Conservation (phyloP, 2,888 invertebrate species). For the Drosophila nigritarsus region DNA sequence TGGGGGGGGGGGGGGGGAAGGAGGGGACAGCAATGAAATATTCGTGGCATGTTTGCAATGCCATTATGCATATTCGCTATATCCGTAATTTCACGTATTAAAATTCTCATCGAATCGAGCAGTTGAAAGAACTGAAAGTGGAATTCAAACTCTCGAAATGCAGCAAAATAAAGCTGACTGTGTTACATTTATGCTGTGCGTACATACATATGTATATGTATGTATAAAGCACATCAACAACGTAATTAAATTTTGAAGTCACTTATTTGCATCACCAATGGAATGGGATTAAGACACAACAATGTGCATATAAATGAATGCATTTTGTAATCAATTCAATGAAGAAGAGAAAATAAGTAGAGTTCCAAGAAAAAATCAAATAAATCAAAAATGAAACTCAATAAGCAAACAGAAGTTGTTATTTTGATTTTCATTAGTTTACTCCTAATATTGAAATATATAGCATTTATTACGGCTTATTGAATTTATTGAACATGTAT, state of each 20-base stretch:
- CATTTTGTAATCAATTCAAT: neutral
- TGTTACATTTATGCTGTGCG: neutral
- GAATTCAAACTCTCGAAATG: neutral
- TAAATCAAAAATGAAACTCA: neutral
- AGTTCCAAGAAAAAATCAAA: neutral
- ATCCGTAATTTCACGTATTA: constrained; percentile 11
- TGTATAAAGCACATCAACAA: neutral
- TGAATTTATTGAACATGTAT: neutral
- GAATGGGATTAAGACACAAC: neutral
- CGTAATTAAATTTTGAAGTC: neutral
- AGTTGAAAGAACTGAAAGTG: neutral
- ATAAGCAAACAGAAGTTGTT: neutral
- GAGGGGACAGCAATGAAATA: constrained; percentile 47
- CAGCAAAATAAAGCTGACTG: neutral
- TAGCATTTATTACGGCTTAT: neutral
- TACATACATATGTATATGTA: no score
- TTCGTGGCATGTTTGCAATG: constrained; percentile 41
- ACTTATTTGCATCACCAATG: constrained; percentile 1
- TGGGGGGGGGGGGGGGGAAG: no score
- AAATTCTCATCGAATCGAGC: neutral
- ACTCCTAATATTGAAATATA: neutral
- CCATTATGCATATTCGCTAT: constrained; percentile 27
- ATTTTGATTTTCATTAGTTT: neutral
- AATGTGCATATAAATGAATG: no score
- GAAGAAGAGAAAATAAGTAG: neutral